Percentiles rank a stretch among this genome's conserved stretches.
Evolutionary conservation across 2,797 vertebrate species (phyloP).

Genomic region (Acanthurus lineatus): DNA sequence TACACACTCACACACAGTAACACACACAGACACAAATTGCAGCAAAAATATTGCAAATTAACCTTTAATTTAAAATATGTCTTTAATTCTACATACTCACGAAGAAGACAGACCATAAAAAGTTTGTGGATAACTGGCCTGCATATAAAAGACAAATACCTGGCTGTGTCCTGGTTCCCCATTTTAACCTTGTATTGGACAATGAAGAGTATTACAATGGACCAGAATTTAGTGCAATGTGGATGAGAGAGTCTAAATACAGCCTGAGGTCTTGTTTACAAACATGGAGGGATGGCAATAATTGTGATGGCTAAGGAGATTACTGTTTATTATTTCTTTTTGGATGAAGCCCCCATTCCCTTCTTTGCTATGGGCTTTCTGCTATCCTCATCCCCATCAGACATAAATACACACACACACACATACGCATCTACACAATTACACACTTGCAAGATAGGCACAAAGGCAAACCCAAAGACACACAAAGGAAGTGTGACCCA

Average conservation of each 20-base stretch:
- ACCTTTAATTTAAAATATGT: slow-evolving; percentile 17
- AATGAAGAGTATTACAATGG: slow-evolving; percentile 57
- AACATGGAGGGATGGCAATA: slow-evolving; percentile 45
- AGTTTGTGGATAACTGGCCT: slow-evolving; percentile 17
- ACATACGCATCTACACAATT: not conserved
- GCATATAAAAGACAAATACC: slow-evolving; percentile 36
- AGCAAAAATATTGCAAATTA: slow-evolving; percentile 22
- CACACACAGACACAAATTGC: slow-evolving; percentile 31
- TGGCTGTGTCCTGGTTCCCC: slow-evolving; percentile 19
- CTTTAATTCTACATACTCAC: slow-evolving; percentile 23
- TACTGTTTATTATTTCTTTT: slow-evolving; percentile 67
- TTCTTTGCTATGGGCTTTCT: slow-evolving; percentile 28
- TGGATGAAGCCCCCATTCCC: slow-evolving; percentile 31
- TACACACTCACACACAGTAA: slow-evolving; percentile 39
- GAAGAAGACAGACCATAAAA: slow-evolving; percentile 13
- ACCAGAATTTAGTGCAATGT: slow-evolving; percentile 34
- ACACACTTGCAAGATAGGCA: not conserved
- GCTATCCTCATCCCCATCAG: slow-evolving; percentile 27
- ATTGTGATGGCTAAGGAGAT: slow-evolving; percentile 67
- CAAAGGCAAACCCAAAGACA: slow-evolving; percentile 4
- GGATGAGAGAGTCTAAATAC: slow-evolving; percentile 59
- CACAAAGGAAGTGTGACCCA: slow-evolving; percentile 8
- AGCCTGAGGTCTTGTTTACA: slow-evolving; percentile 68
- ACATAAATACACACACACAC: not conserved
- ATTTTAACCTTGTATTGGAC: slow-evolving; percentile 29